A percentile compares a stretch with the other conserved stretches of the same genome.
These are phyloP conservation scores for Artemia sinica DNA, from an alignment of 2,888 invertebrate genomes.

Conservation along the genomic window DNA sequence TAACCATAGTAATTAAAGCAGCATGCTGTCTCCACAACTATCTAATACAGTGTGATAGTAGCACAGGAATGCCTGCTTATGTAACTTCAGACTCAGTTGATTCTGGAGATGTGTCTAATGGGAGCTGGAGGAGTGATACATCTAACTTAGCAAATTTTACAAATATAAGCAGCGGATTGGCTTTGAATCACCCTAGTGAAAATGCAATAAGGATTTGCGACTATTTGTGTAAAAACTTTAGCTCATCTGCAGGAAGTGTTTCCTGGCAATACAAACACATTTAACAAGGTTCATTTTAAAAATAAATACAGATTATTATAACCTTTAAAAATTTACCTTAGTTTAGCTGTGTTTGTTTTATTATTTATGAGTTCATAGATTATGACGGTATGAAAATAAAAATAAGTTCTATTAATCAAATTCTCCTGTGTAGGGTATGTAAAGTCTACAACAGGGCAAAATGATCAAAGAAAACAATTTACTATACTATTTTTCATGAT, in stretches of 20 bases:
- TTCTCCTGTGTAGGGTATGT: too few relatives aligned
- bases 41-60: background rate
- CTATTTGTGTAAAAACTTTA: background rate
- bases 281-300: background rate
- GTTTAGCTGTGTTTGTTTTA: too few relatives aligned
- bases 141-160: too few relatives aligned
- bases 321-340: too few relatives aligned
- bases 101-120: background rate
- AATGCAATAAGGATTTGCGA: background rate
- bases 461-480: too few relatives aligned
- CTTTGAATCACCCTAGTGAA: background rate
- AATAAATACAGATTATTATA: background rate
- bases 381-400: too few relatives aligned
- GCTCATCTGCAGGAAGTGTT: slow-evolving; percentile 10
- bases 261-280: background rate
- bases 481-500: too few relatives aligned
- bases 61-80: background rate
- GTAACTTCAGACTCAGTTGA: background rate
- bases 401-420: too few relatives aligned
- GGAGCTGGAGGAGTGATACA: too few relatives aligned
- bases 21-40: background rate
- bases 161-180: too few relatives aligned
- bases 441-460: too few relatives aligned
- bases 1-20: background rate
- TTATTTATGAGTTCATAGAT: too few relatives aligned